These are phyloP conservation scores for Cloeon dipterum DNA, from an alignment of 2,888 invertebrate species.

Conservation along the genomic window DNA sequence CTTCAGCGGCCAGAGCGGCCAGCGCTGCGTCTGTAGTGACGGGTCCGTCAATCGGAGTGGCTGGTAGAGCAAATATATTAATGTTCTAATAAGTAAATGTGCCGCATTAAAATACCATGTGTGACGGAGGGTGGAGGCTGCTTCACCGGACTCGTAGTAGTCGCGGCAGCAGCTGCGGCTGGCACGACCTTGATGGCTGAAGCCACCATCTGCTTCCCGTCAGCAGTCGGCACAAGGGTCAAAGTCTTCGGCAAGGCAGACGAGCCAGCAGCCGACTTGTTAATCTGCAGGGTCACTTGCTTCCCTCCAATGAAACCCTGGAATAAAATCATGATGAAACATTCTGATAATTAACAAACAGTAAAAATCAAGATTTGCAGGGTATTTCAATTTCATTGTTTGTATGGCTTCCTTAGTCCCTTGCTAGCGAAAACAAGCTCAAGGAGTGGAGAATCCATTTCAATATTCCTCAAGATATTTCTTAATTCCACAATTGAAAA, in stretches of 20 bases:
- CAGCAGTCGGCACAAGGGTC: slow-evolving; percentile 23
- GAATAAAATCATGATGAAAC: no score
- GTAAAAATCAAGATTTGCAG: no score
- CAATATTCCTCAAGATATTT: no score
- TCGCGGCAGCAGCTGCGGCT: slow-evolving; percentile 15
- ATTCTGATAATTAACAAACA: no score
- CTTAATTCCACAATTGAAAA: no score
- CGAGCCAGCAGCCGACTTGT: slow-evolving; percentile 23
- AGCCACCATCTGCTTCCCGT: slow-evolving; percentile 8
- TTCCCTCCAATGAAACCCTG: no score
- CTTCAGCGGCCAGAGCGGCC: slow-evolving; percentile 35
- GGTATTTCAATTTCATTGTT: no score
- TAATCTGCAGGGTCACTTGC: slow-evolving; percentile 45
- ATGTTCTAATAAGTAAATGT: no score
- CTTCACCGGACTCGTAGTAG: slow-evolving; percentile 24
- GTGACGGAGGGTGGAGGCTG: slow-evolving; percentile 28
- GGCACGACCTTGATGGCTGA: background rate
- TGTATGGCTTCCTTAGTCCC: no score
- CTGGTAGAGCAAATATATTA: slow-evolving; percentile 11
- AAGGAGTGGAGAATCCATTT: no score
- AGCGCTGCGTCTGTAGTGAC: slow-evolving; percentile 35
- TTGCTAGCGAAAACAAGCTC: no score
- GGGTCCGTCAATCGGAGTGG: slow-evolving; percentile 29
- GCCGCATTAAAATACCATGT: no score
- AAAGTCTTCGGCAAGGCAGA: slow-evolving; percentile 32